Percentiles rank a stretch among this genome's conserved stretches.
phyloP scores from a whole-genome alignment of 1,140 invertebrate genomes.

The Heliconius melpomene region DNA sequence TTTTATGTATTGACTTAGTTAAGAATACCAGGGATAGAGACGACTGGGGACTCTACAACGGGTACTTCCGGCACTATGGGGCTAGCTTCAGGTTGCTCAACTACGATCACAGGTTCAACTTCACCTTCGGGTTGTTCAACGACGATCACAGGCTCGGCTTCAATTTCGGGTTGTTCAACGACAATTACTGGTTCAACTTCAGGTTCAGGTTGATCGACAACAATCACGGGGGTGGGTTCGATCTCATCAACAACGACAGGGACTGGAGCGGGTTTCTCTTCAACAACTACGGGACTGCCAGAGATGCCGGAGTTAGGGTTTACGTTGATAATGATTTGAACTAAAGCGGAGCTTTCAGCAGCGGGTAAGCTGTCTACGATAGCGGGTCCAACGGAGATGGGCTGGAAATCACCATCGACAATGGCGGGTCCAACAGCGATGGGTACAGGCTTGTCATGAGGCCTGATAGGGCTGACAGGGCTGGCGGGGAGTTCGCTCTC shows the following conservation, averaged over 20 bases:
- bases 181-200: no score
- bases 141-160: no score
- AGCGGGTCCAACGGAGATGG: slow-evolving; percentile 42
- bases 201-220: slow-evolving; percentile 21
- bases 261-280: not conserved
- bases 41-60: no score
- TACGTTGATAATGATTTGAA: slow-evolving; percentile 65
- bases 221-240: slow-evolving; percentile 13
- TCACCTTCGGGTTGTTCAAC: no score
- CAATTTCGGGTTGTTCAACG: slow-evolving; percentile 14
- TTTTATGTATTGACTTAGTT: not conserved
- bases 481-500: slow-evolving; percentile 30
- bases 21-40: slow-evolving; percentile 8
- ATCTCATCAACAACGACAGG: not conserved
- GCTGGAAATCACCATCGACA: slow-evolving; percentile 26
- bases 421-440: slow-evolving; percentile 33
- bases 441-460: slow-evolving; percentile 9
- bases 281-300: slow-evolving; percentile 28
- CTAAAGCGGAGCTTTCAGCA: slow-evolving; percentile 36
- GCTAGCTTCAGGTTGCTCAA: slow-evolving; percentile 10
- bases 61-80: not conserved
- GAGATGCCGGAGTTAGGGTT: slow-evolving; percentile 32
- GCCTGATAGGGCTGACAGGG: slow-evolving; percentile 31
- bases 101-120: no score
- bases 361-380: slow-evolving; percentile 55